phyloP scores from a whole-genome alignment of 2,113 vertebrate species.

The Larimichthys polyactis region DNA sequence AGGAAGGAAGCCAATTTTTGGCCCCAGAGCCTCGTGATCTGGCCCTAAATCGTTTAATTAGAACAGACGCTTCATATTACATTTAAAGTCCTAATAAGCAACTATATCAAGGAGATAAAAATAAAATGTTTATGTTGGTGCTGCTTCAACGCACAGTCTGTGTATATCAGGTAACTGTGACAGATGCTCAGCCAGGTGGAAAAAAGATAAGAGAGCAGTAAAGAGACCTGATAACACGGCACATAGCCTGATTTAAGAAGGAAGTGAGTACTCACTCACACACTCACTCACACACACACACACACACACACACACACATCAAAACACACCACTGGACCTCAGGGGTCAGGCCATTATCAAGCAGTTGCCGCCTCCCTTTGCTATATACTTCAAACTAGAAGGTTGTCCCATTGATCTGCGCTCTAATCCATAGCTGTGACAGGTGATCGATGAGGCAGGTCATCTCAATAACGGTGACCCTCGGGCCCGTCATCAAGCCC shows the following conservation, averaged over 20 bases:
- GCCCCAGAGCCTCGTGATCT: background rate
- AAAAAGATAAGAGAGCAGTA: conserved; percentile 1
- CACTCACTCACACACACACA: background rate
- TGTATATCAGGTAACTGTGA: background rate
- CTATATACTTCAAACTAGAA: conserved; percentile 46
- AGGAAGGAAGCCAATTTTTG: background rate
- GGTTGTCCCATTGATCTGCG: conserved; percentile 55
- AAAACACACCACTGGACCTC: conserved; percentile 35
- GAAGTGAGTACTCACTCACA: background rate
- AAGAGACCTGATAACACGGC: conserved; percentile 10
- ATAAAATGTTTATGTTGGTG: background rate
- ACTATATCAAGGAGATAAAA: background rate
- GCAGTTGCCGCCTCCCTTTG: conserved; percentile 22
- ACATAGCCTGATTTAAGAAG: conserved; percentile 26
- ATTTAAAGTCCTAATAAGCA: background rate
- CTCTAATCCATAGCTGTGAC: conserved; percentile 63
- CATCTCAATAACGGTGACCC: conserved; percentile 44
- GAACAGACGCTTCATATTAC: background rate
- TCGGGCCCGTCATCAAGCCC: conserved; percentile 32
- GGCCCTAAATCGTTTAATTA: background rate
- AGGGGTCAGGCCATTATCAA: conserved; percentile 50
- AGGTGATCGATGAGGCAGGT: conserved; percentile 59
- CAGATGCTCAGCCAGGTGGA: background rate
- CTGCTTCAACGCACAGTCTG: background rate
- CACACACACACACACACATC: conserved; percentile 9